Percentiles rank a stretch among this genome's conserved stretches.
These are phyloP conservation scores for Caprella mutica DNA, from an alignment of 2,888 invertebrate genomes.

Conservation along the genomic window DNA sequence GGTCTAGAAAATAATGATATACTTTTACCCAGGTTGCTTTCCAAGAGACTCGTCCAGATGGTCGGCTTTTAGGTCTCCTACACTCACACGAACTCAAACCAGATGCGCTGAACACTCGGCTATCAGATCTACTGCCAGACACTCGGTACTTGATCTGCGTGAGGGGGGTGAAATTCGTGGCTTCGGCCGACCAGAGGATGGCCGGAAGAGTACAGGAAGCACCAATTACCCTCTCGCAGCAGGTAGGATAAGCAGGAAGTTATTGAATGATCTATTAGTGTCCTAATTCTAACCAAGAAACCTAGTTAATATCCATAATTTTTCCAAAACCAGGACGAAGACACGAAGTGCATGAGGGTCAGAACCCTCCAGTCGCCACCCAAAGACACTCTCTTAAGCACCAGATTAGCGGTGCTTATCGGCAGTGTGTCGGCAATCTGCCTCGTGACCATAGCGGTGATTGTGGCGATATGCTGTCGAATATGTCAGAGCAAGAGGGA, in stretches of 20 bases:
- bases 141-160: conserved; percentile 77
- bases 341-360: conserved; percentile 26
- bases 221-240: background rate
- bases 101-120: conserved; percentile 58
- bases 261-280: background rate
- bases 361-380: conserved; percentile 26
- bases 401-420: conserved; percentile 33
- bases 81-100: conserved; percentile 63
- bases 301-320: background rate
- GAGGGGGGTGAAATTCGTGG: conserved; percentile 67
- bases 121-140: conserved; percentile 62
- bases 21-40: conserved; percentile 17
- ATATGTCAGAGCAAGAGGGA: conserved; percentile 25
- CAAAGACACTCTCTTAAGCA: conserved; percentile 19
- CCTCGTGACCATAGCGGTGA: conserved; percentile 28
- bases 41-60: conserved; percentile 20
- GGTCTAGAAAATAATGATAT: background rate
- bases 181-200: conserved; percentile 35
- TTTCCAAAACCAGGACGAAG: background rate
- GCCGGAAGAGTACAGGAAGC: conserved; percentile 32
- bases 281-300: background rate
- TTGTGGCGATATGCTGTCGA: conserved; percentile 29
- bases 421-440: conserved; percentile 36
- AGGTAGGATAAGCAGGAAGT: background rate
- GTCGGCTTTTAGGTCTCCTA: conserved; percentile 46